A percentile compares a stretch with the other conserved stretches of the same genome.
Evolutionary conservation across 2,888 invertebrate species (phyloP).

Genomic region (Syrista parreyssii): DNA sequence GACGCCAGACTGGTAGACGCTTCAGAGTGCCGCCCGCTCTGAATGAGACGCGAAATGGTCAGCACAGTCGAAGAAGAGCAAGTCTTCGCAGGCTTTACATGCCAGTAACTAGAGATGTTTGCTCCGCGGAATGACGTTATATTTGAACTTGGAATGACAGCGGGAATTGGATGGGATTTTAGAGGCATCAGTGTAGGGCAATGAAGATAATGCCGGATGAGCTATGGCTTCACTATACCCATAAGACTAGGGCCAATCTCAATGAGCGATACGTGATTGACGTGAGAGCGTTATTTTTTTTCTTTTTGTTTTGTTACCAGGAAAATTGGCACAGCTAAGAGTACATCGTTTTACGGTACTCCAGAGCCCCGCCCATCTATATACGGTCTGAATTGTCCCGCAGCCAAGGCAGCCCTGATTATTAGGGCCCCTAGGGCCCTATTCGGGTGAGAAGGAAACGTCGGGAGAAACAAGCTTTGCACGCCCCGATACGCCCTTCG

Average conservation of each 20-base stretch:
- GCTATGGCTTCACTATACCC: neutral
- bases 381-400: constrained; percentile 55
- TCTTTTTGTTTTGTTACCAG: neutral
- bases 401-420: constrained; percentile 57
- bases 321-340: constrained; percentile 2
- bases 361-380: constrained; percentile 52
- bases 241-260: neutral
- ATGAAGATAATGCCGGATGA: neutral
- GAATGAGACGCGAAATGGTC: constrained; percentile 66
- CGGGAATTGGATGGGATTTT: constrained; percentile 55
- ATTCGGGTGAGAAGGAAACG: constrained; percentile 26
- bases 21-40: constrained; percentile 17
- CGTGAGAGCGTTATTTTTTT: neutral
- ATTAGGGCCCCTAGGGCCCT: constrained; percentile 33
- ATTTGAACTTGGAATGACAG: constrained; percentile 65
- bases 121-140: constrained; percentile 61
- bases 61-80: constrained; percentile 56
- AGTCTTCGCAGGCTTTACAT: constrained; percentile 50
- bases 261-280: neutral
- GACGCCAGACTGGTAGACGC: neutral
- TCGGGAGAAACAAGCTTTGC: constrained; percentile 12
- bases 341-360: neutral
- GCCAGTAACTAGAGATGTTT: constrained; percentile 62
- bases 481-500: constrained; percentile 20
- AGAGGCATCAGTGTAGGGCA: neutral